Percentiles rank a stretch among this genome's conserved stretches.
Conservation (phyloP, 2,113 vertebrate species). For the Plestiodon gilberti region DNA sequence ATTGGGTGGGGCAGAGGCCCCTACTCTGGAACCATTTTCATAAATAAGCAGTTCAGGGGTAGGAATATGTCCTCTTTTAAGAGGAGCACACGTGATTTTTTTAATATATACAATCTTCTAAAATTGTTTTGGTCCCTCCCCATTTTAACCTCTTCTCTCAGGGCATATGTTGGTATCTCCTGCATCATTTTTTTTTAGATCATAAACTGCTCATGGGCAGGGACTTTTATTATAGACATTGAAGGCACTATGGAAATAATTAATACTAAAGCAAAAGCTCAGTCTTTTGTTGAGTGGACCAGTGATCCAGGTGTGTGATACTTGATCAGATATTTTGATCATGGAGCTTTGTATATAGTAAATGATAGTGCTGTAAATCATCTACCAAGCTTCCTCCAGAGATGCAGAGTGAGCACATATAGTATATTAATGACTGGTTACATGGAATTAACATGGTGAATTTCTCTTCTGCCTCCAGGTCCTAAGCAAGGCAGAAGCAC, state of each 20-base stretch:
- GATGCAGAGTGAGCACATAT: neutral
- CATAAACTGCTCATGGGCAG: no score
- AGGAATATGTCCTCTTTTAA: neutral
- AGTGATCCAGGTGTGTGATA: neutral
- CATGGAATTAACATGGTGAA: neutral
- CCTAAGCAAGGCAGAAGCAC: constrained; percentile 2
- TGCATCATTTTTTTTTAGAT: no score
- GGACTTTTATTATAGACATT: no score
- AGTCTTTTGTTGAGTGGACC: no score
- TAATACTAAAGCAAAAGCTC: no score
- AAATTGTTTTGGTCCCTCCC: neutral
- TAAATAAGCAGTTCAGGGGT: neutral
- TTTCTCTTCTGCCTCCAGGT: neutral
- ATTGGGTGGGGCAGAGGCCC: neutral
- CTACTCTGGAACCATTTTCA: neutral
- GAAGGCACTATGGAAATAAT: no score
- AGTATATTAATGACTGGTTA: neutral
- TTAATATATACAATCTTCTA: no score
- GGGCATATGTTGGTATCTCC: neutral
- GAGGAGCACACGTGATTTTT: neutral
- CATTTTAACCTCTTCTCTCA: neutral
- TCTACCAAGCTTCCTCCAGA: neutral
- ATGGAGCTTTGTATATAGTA: neutral
- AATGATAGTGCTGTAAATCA: neutral
- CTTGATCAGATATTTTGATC: neutral